Conservation (phyloP, 2,888 invertebrate genomes). For the Cryptosula pallasiana region DNA sequence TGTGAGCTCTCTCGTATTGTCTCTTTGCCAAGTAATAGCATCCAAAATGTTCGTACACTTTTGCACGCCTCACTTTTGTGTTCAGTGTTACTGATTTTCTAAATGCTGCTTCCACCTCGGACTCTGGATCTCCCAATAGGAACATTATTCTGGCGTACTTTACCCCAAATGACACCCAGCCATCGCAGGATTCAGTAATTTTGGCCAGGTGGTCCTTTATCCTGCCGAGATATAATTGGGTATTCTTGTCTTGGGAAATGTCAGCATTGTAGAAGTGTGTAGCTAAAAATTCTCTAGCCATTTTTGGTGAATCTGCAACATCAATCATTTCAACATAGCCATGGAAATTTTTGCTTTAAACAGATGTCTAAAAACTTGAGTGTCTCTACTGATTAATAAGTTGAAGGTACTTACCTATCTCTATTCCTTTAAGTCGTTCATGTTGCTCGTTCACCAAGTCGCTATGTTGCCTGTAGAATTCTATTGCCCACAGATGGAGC, state of each 20-base stretch:
- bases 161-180: not conserved
- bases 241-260: no score
- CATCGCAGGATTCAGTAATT: not conserved
- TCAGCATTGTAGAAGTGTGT: not conserved
- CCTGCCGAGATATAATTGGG: not conserved
- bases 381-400: no score
- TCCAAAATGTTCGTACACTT: not conserved
- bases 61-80: not conserved
- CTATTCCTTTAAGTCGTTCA: not conserved
- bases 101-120: not conserved
- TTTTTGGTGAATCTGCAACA: not conserved
- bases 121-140: not conserved
- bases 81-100: not conserved
- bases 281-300: not conserved
- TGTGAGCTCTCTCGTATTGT: not conserved
- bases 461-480: not conserved
- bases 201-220: not conserved
- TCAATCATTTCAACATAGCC: not conserved
- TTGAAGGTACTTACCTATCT: not conserved
- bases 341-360: no score
- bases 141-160: not conserved
- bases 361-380: no score
- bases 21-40: not conserved
- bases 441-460: not conserved
- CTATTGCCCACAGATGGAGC: not conserved